Percentiles rank a stretch among this genome's conserved stretches.
Evolutionary conservation across 2,797 vertebrate genomes (phyloP).

Genomic region (Pelochelys cantorii): DNA sequence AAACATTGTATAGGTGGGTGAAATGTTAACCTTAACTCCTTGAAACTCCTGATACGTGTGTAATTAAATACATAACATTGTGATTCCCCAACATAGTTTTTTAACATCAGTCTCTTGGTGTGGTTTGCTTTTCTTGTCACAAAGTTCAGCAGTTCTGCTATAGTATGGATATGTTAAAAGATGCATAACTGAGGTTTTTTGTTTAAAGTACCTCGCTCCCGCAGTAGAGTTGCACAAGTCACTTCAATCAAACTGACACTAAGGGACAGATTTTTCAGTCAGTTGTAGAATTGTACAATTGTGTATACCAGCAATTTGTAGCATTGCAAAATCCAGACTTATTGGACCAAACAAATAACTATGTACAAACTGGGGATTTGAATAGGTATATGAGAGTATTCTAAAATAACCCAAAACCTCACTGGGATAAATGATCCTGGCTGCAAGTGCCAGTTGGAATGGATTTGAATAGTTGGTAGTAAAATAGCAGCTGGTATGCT

Average conservation of each 20-base stretch:
- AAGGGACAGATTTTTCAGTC: not conserved
- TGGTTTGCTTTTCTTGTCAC: not conserved
- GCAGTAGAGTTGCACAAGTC: not conserved
- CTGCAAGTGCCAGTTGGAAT: not conserved
- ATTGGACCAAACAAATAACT: rapidly evolving
- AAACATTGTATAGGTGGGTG: not conserved
- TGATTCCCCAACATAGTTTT: not conserved
- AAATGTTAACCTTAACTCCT: not conserved
- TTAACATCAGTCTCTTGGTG: not conserved
- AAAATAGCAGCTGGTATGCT: not conserved
- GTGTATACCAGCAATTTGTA: not conserved
- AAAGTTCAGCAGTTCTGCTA: not conserved
- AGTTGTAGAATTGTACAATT: not conserved
- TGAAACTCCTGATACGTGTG: not conserved
- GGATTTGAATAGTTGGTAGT: not conserved
- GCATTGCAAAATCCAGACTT: not conserved
- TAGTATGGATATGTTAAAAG: not conserved
- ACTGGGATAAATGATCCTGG: not conserved
- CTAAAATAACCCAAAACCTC: not conserved
- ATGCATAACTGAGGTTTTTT: not conserved
- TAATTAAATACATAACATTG: not conserved
- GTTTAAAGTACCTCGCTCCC: not conserved
- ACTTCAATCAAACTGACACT: not conserved
- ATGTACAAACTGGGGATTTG: not conserved
- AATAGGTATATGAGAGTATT: not conserved